phyloP scores from a whole-genome alignment of 2,888 invertebrate genomes.

The Keiferia lycopersicella region DNA sequence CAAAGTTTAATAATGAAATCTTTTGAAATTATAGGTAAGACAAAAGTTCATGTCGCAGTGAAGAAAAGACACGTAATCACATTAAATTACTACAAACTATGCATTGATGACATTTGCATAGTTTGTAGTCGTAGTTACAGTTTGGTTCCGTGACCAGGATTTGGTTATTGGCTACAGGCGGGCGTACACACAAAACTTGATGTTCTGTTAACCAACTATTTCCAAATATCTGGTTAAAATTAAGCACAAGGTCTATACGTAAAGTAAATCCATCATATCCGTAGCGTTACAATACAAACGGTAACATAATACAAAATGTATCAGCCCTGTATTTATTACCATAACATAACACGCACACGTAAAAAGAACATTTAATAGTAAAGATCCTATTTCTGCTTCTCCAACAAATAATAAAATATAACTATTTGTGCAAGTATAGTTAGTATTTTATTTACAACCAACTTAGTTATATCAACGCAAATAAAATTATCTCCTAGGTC shows the following conservation, averaged over 20 bases:
- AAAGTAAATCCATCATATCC: slow-evolving; percentile 5
- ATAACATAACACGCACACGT: background rate
- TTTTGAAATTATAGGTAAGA: slow-evolving; percentile 2
- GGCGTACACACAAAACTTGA: too few relatives aligned
- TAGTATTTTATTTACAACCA: background rate
- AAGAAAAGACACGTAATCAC: too few relatives aligned
- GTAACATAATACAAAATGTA: background rate
- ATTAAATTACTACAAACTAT: too few relatives aligned
- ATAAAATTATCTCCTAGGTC: too few relatives aligned
- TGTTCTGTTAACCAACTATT: too few relatives aligned
- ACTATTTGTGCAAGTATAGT: background rate
- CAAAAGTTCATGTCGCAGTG: too few relatives aligned
- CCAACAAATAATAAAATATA: background rate
- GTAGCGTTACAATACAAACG: too few relatives aligned
- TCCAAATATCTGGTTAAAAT: background rate
- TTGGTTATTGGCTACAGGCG: too few relatives aligned
- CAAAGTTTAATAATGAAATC: background rate
- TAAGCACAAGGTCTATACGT: slow-evolving; percentile 12
- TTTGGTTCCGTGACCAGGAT: too few relatives aligned
- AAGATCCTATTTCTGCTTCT: too few relatives aligned
- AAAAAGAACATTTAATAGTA: background rate
- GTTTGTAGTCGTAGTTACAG: too few relatives aligned
- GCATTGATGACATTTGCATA: too few relatives aligned
- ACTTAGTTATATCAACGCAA: background rate
- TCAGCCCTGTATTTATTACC: background rate